A percentile compares a stretch with the other conserved stretches of the same genome.
phyloP scores from a whole-genome alignment of 1,140 invertebrate genomes.

The Phymorhynchus buccinoides region DNA sequence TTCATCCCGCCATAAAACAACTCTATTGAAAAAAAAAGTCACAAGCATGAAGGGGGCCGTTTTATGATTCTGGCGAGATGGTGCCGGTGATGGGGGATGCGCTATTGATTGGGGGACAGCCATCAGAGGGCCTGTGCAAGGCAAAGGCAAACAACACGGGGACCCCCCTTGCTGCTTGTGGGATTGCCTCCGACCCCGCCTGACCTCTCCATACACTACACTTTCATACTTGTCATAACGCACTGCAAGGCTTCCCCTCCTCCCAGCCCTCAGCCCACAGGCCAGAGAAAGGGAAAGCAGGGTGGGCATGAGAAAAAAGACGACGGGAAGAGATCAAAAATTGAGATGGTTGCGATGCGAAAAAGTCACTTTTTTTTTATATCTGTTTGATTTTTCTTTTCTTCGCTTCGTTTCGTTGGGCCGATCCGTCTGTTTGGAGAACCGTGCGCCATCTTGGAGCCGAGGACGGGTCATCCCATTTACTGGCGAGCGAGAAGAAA shows the following conservation, averaged over 20 bases:
- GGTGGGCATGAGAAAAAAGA: not conserved
- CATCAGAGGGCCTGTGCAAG: conserved; percentile 31
- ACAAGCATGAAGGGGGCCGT: conserved; percentile 43
- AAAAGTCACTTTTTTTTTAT: conserved; percentile 11
- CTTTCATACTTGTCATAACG: conserved; percentile 41
- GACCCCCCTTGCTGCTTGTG: conserved; percentile 20
- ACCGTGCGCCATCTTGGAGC: conserved; percentile 40
- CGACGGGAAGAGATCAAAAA: not conserved
- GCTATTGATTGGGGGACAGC: conserved; percentile 41
- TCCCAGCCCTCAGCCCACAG: not conserved
- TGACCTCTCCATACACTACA: conserved; percentile 34
- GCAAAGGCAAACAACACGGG: conserved; percentile 21
- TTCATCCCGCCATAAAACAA: conserved; percentile 39
- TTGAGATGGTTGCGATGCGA: not conserved
- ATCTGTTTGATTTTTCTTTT: not conserved
- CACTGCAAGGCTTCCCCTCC: not conserved
- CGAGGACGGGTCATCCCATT: conserved; percentile 15
- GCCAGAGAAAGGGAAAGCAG: not conserved
- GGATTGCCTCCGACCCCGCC: conserved; percentile 32
- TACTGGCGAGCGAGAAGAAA: not conserved
- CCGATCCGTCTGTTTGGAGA: conserved; percentile 40
- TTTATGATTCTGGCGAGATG: conserved; percentile 43
- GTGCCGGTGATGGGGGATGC: conserved; percentile 28
- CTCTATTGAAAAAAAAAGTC: conserved; percentile 44
- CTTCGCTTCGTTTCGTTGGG: conserved; percentile 33